Evolutionary conservation across 2,888 invertebrate genomes (phyloP), one percentile per base, ranked within the genome.

Genomic region (Helleia helle): DNA sequence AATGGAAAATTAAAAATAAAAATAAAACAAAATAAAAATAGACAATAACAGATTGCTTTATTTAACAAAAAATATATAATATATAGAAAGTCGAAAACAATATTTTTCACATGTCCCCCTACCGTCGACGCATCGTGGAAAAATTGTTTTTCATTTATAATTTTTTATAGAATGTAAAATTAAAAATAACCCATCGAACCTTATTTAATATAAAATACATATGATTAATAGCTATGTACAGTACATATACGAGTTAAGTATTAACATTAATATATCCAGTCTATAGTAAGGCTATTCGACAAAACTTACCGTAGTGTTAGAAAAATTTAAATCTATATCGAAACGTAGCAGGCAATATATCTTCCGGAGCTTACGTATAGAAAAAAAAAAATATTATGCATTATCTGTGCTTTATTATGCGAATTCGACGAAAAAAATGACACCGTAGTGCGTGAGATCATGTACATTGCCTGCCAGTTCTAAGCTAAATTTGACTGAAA

Each of bases 1-100:
- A 56, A 51, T 51, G 63, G 44, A 41, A 65, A 59, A n/a, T n/a
- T n/a, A n/a, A 59, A 74, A 80, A 80, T 77, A 71, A 73, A 84
- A 80, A 76, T 68, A 65, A 81, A 76, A 34, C 34, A 12, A 34
- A 34, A 34, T 6, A 72, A 58, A 59, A 54, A 65, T 76, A 72
- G 80, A 83, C 81, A 81, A 83, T 84, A 84, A 84, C 84, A 81
- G 75, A 76, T 81, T 83, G 80, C 79, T 84, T 84, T 84, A 84
- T 84, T 83, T 83, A 84, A 84, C 84, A 84, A 84, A 83, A 83
- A 83, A 83, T 81, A 83, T 81, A 83, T 80, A 80, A 79, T 79
- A 81, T 83, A 80, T 76, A 77, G 71, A 79, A 74, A 72, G 58
- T 52, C 46, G 67, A 71, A 83, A 81, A 81, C 77, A 73, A 72